Conservation (phyloP, 2,888 invertebrate genomes). For the Chalcosyrphus nemorum region DNA sequence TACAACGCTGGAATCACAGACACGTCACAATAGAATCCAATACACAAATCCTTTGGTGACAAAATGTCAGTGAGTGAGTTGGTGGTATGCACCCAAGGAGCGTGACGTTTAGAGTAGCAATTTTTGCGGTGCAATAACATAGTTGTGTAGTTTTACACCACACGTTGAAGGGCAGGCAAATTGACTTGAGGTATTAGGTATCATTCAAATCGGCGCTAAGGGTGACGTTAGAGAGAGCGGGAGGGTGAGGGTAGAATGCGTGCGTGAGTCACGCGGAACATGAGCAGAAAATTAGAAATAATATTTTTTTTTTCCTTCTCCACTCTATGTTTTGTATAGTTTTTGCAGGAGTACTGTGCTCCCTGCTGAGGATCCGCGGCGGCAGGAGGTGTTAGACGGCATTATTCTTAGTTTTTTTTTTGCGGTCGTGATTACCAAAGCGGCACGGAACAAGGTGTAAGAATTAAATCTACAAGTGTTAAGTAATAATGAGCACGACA, state of each 20-base stretch:
- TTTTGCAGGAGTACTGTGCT: background rate
- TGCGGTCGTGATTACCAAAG: slow-evolving; percentile 48
- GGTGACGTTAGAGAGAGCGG: slow-evolving; percentile 51
- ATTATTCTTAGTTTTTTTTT: slow-evolving; percentile 40
- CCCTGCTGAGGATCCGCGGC: background rate
- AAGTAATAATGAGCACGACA: slow-evolving; percentile 70
- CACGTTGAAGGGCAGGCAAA: slow-evolving; percentile 68
- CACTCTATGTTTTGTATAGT: background rate
- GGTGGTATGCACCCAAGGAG: background rate
- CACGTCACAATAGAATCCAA: slow-evolving; percentile 33
- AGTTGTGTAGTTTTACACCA: slow-evolving; percentile 61
- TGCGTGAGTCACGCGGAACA: slow-evolving; percentile 71
- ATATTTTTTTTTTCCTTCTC: slow-evolving; percentile 35
- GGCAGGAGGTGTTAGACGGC: slow-evolving; percentile 4
- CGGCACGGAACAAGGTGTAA: slow-evolving; percentile 69
- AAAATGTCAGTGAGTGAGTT: too few species aligned
- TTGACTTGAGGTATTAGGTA: slow-evolving; percentile 64
- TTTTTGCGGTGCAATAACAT: slow-evolving; percentile 56
- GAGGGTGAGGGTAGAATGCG: slow-evolving; percentile 12
- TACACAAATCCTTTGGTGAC: background rate
- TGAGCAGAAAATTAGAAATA: slow-evolving; percentile 66
- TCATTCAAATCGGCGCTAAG: slow-evolving; percentile 69
- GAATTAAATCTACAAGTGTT: slow-evolving; percentile 72
- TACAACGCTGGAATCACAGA: slow-evolving; percentile 63
- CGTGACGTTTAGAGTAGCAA: slow-evolving; percentile 51